phyloP scores from a whole-genome alignment of 2,113 vertebrate species.

The Oreotrochilus melanogaster region DNA sequence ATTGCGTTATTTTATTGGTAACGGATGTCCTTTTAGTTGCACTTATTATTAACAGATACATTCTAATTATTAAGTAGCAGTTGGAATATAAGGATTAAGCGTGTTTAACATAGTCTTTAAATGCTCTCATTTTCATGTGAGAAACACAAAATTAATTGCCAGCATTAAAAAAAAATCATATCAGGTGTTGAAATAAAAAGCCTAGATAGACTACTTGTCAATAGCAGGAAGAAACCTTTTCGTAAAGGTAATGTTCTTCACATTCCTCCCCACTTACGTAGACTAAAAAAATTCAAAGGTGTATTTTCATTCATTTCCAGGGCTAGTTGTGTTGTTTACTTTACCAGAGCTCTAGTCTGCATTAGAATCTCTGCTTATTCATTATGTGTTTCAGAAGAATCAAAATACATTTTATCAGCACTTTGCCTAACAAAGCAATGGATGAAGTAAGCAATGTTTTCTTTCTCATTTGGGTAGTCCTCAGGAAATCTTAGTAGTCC shows the following conservation, averaged over 20 bases:
- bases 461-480: background rate
- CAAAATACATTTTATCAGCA: background rate
- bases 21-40: background rate
- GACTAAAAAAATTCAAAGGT: background rate
- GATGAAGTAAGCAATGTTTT: background rate
- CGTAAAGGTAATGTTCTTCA: background rate
- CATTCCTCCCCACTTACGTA: background rate
- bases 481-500: background rate
- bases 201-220: background rate
- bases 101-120: background rate
- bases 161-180: background rate
- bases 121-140: background rate
- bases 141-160: background rate
- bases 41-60: background rate
- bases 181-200: background rate
- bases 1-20: background rate
- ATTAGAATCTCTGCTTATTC: background rate
- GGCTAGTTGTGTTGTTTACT: background rate
- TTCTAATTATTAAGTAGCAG: background rate
- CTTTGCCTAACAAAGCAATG: background rate
- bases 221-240: background rate
- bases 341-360: background rate
- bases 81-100: background rate
- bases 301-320: background rate
- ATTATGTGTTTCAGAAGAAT: background rate